Evolutionary conservation across 2,888 invertebrate species (phyloP).

Genomic region (Idaea biselata): DNA sequence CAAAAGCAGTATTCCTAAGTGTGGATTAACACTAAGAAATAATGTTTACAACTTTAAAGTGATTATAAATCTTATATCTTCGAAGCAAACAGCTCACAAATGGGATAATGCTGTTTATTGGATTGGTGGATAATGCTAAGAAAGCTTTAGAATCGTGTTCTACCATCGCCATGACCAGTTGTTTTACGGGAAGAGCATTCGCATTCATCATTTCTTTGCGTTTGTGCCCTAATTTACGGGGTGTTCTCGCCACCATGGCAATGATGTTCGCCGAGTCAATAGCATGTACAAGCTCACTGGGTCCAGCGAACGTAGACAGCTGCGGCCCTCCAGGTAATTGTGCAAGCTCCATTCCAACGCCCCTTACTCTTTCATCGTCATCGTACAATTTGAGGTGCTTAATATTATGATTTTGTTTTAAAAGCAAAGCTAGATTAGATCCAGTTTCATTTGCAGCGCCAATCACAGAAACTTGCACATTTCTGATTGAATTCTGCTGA

Average conservation of each 20-base stretch:
- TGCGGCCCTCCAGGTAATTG: slow-evolving; percentile 48
- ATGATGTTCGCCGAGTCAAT: slow-evolving; percentile 46
- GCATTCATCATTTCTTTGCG: slow-evolving; percentile 50
- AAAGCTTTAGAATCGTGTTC: slow-evolving; percentile 51
- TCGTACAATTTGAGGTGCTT: slow-evolving; percentile 50
- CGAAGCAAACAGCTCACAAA: slow-evolving; percentile 50
- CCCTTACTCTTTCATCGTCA: slow-evolving; percentile 44
- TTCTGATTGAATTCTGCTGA: slow-evolving; percentile 26
- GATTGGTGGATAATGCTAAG: slow-evolving; percentile 56
- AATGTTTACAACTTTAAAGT: slow-evolving; percentile 53
- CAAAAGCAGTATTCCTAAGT: no score
- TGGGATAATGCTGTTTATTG: slow-evolving; percentile 57
- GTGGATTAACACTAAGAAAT: no score
- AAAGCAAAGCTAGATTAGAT: slow-evolving; percentile 48
- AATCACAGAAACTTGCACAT: slow-evolving; percentile 55
- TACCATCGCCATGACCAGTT: slow-evolving; percentile 47
- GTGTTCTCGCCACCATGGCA: slow-evolving; percentile 45
- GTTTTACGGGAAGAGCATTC: slow-evolving; percentile 49
- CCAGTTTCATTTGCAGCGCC: slow-evolving; percentile 56
- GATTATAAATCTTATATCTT: slow-evolving; percentile 50
- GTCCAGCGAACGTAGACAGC: slow-evolving; percentile 39
- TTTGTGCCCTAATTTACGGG: slow-evolving; percentile 40
- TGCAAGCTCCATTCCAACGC: slow-evolving; percentile 47
- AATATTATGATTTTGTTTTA: slow-evolving; percentile 53
- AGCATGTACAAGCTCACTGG: slow-evolving; percentile 37